A percentile compares a stretch with the other conserved stretches of the same genome.
Conservation (phyloP, 2,113 vertebrate genomes). For the Heterochromis multidens region DNA sequence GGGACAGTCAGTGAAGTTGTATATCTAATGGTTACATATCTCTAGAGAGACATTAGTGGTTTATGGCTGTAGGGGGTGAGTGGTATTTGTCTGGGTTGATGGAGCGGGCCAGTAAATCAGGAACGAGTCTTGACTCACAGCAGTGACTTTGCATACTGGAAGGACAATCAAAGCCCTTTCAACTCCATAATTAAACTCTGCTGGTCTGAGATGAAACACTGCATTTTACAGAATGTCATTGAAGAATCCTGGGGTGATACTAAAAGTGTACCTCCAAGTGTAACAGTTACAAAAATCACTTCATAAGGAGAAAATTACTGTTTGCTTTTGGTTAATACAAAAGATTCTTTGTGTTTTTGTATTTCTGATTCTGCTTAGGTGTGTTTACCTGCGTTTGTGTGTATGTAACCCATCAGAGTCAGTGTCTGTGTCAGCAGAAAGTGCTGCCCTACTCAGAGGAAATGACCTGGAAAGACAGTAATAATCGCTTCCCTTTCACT, state of each 20-base stretch:
- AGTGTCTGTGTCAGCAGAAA: slow-evolving; percentile 71
- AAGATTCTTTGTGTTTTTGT: background rate
- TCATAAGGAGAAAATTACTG: slow-evolving; percentile 6
- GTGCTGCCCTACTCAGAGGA: slow-evolving; percentile 35
- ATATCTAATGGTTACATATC: slow-evolving; percentile 70
- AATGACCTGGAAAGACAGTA: slow-evolving; percentile 71
- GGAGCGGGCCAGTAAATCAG: slow-evolving; percentile 61
- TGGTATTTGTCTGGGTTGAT: slow-evolving; percentile 69
- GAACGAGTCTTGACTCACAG: slow-evolving; percentile 29
- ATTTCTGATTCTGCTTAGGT: background rate
- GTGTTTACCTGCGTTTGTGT: slow-evolving; percentile 30
- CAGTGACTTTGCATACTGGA: slow-evolving; percentile 50
- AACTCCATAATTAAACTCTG: slow-evolving; percentile 55
- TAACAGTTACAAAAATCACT: slow-evolving; percentile 4
- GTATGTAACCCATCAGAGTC: slow-evolving; percentile 30
- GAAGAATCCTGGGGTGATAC: slow-evolving; percentile 25
- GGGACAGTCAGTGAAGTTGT: slow-evolving; percentile 59
- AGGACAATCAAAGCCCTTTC: slow-evolving; percentile 57
- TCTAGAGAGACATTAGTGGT: slow-evolving; percentile 58
- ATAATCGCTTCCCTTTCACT: slow-evolving; percentile 59
- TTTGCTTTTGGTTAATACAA: slow-evolving; percentile 31
- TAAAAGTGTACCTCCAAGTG: background rate
- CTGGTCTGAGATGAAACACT: slow-evolving; percentile 45
- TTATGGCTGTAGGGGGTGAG: slow-evolving; percentile 56
- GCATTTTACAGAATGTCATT: slow-evolving; percentile 37